Evolutionary conservation across 2,888 invertebrate genomes (phyloP), one percentile per base, ranked within the genome.

Genomic region (Sinodicranocentrus sp.): DNA sequence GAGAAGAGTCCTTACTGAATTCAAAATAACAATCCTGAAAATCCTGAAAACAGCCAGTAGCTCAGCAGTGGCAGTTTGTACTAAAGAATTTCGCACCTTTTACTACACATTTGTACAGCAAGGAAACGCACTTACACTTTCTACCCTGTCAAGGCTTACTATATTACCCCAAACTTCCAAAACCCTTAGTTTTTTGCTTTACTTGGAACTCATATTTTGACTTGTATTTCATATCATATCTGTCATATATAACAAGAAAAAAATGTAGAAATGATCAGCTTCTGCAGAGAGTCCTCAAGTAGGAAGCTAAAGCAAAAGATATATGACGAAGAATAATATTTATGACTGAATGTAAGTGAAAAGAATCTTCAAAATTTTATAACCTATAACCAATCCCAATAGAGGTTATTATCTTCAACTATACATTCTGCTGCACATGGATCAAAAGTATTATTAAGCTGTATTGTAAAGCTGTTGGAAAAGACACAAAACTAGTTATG

Each of bases 61-160:
- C 43, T 65, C 13, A 61, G 43, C 70, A 70, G 78, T 78, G 43
- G 77, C 76, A 76, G 61, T 21, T 61, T 78, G 68, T 65, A 48
- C 78, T 25, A 25, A 73, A 67, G 57, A 72, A 80, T 80, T 80
- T 80, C 80, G 72, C 80, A 80, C 80, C 80, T 80, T 67, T 73
- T 63, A 25, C 39, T 13, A 21, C 10, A 3, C 13, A 67, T 44
- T n/a, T 63, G 33, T 68, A 43, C 26, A 28, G 19, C 59, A 59
- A 39, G 39, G n/a, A 73, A 73, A 61, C 6, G 39, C 57, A 61
- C 59, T 28, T 59, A 21, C 21, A 17, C n/a, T 52, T 52, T 48
- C 23, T 21, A 21, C 3, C 8, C 59, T 68, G 15, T 8, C 39
- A 68, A 43, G 8, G 43, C 1, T 23, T 23, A 5, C 48, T 68